Base-by-base conservation (phyloP, 2,888 invertebrate species). In the Ectropis crepuscularia region DNA sequence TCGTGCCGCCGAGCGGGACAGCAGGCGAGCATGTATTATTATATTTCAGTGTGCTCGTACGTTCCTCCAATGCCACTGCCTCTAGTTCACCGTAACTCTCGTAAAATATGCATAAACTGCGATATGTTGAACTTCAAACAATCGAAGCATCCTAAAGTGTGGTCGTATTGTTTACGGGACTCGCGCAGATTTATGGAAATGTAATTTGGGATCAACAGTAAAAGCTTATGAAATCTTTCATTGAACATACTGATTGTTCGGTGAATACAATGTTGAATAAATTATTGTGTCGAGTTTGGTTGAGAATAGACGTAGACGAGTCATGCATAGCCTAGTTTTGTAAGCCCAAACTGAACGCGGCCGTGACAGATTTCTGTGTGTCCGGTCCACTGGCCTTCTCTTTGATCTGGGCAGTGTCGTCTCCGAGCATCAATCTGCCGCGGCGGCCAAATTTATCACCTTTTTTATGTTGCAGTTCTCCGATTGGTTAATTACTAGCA, bases 291-390 rank as follows among this genome's bases (percentile, higher is more conserved):
- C 88, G 81, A 83, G 78, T 76, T 85, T 81, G 73, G 74, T 74
- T 82, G 71, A 81, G 84, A 90, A 90, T 88, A 89, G 89, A 87
- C 74, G 74, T 80, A 78, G 80, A 83, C 78, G 78, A 82, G 83
- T 81, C 80, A 81, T 84, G 89, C 81, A 80, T 85, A 89, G 81
- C 90, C 89, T 76, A 86, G 81, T 76, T 74, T 79, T 74, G 71
- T 74, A 77, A 84, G 81, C 75, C 83, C 83, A 85, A 85, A 80
- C 77, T 76, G 74, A 76, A 73, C 54, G 61, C 68, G 85, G 79
- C 79, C 84, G 78, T 76, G 80, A 78, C 80, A 78, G 79, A 77
- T 74, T 75, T 76, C 75, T 75, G 70, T 81, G 77, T 79, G 78
- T 76, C 78, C 78, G 75, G 7, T 43, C 47, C 38, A 16, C 73